A percentile compares a stretch with the other conserved stretches of the same genome.
These are phyloP conservation scores for Theristicus caerulescens DNA, from an alignment of 2,113 vertebrate genomes.

Conservation along the genomic window DNA sequence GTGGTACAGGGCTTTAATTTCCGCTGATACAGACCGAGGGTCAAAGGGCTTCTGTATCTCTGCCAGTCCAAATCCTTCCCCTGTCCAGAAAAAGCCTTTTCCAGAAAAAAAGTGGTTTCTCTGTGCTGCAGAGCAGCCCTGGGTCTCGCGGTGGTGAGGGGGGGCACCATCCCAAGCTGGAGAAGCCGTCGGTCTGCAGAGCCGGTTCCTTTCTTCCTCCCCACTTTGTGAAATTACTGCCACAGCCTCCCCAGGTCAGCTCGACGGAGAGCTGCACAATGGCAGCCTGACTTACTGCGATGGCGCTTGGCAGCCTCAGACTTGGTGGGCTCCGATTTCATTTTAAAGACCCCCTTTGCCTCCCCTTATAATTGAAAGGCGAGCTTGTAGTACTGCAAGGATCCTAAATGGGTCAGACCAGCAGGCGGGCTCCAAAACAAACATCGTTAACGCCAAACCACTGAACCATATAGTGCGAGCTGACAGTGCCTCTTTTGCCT, in stretches of 20 bases:
- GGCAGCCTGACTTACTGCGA: not conserved
- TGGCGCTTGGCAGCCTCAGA: not conserved
- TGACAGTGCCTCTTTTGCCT: constrained; percentile 44
- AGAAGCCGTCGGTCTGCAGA: accelerated
- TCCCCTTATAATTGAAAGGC: not conserved
- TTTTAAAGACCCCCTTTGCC: not conserved
- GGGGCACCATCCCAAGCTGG: accelerated
- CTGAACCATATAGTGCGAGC: constrained; percentile 49
- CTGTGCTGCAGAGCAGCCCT: not conserved
- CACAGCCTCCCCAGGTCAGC: not conserved
- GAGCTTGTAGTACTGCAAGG: not conserved
- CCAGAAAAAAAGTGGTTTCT: not conserved
- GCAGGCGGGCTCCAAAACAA: constrained; percentile 59
- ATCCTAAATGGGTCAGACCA: constrained; percentile 63
- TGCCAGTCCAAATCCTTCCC: not conserved
- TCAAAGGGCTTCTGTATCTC: not conserved
- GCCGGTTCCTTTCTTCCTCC: not conserved
- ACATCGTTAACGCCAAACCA: constrained; percentile 43
- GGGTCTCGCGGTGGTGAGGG: not conserved
- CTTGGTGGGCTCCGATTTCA: not conserved
- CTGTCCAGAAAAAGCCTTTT: not conserved
- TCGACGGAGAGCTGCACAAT: accelerated
- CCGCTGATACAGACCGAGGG: not conserved
- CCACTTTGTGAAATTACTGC: not conserved
- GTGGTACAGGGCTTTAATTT: not conserved